These are phyloP conservation scores for Campoplex nolae DNA, from an alignment of 2,888 invertebrate species.

Conservation along the genomic window DNA sequence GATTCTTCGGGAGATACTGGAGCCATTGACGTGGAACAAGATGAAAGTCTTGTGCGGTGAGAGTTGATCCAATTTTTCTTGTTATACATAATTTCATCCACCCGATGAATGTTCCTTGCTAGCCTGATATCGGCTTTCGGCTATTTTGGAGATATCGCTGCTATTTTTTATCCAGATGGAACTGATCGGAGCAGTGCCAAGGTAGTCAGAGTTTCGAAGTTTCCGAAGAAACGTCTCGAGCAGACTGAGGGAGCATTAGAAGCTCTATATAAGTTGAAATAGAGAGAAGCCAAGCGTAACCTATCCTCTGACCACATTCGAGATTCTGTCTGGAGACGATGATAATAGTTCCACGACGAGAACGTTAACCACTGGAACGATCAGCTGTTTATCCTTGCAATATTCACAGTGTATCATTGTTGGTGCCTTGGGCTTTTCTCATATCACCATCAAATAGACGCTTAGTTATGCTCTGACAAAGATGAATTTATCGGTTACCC, in stretches of 20 bases:
- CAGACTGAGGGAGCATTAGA: constrained; percentile 2
- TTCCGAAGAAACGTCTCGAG: not conserved
- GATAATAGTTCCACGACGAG: constrained; percentile 38
- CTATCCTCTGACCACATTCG: constrained; percentile 25
- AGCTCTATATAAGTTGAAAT: not conserved
- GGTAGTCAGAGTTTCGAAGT: not conserved
- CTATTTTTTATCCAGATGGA: not conserved
- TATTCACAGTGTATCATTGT: constrained; percentile 5
- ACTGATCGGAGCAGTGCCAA: constrained; percentile 42
- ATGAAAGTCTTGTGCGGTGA: not conserved
- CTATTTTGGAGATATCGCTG: constrained; percentile 1
- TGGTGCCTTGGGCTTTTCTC: constrained; percentile 2
- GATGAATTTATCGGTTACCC: constrained; percentile 43
- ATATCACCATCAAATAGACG: constrained; percentile 39
- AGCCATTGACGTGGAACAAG: constrained; percentile 20
- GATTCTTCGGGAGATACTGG: not conserved
- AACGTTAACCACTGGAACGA: constrained; percentile 26
- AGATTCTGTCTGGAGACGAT: constrained; percentile 16
- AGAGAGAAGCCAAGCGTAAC: constrained; percentile 15
- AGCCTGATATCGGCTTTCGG: not conserved
- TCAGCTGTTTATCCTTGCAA: constrained; percentile 37
- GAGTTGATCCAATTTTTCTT: constrained; percentile 6
- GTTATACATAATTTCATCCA: not conserved
- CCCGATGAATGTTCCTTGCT: not conserved
- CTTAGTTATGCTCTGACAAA: constrained; percentile 26